These are phyloP conservation scores for Brachylomia viminalis DNA, from an alignment of 2,888 invertebrate genomes.

Conservation along the genomic window DNA sequence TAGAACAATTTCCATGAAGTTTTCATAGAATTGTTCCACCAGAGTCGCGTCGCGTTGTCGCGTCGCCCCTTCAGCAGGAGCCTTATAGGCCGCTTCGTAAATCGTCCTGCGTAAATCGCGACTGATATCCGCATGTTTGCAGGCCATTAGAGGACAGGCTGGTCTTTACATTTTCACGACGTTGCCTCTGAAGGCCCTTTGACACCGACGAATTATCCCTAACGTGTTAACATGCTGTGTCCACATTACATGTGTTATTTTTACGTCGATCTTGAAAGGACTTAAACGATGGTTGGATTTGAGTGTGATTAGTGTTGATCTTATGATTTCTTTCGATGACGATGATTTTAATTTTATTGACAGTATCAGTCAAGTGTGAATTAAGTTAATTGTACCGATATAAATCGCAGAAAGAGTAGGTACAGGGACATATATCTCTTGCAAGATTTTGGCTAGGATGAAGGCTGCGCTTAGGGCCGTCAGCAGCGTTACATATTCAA, in stretches of 20 bases:
- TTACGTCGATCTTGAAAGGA: slow-evolving; percentile 46
- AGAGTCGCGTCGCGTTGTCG: too few relatives aligned
- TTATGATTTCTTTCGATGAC: slow-evolving; percentile 7
- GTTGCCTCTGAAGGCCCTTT: slow-evolving; percentile 66
- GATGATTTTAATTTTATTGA: slow-evolving; percentile 25
- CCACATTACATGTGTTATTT: slow-evolving; percentile 59
- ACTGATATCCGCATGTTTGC: slow-evolving; percentile 80
- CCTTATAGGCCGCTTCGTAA: slow-evolving; percentile 56
- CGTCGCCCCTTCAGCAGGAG: background rate
- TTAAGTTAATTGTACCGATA: too few relatives aligned
- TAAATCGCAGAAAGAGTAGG: background rate
- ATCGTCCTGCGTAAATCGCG: slow-evolving; percentile 73
- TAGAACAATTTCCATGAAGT: background rate
- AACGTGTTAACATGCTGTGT: slow-evolving; percentile 67
- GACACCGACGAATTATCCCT: slow-evolving; percentile 70
- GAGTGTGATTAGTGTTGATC: slow-evolving; percentile 40
- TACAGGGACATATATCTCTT: background rate
- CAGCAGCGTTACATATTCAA: background rate
- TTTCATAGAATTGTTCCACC: background rate
- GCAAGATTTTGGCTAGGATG: background rate
- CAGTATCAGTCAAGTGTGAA: slow-evolving; percentile 3
- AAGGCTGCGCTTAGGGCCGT: background rate
- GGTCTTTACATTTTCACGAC: slow-evolving; percentile 74
- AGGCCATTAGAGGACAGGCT: slow-evolving; percentile 77
- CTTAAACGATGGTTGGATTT: slow-evolving; percentile 25